These are phyloP conservation scores for Lepidonotus clava DNA, from an alignment of 2,888 invertebrate genomes.

Conservation along the genomic window DNA sequence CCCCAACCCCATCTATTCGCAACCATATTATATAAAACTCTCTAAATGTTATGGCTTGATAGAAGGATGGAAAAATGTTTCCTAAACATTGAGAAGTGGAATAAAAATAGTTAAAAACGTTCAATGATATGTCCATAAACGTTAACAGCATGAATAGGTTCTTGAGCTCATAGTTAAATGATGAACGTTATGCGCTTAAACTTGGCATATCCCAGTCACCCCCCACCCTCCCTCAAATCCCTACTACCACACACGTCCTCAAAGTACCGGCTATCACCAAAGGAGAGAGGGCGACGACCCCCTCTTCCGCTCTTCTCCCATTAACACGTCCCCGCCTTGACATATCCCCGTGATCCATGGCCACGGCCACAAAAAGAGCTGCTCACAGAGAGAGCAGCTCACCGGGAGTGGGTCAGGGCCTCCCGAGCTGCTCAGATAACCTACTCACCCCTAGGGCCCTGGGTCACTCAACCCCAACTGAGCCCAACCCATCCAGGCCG, in stretches of 20 bases:
- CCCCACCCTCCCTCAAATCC: no score
- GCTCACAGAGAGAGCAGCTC: not conserved
- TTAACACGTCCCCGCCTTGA: not conserved
- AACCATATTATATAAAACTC: no score
- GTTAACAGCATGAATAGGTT: not conserved
- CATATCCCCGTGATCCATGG: slow-evolving; percentile 15
- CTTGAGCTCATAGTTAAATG: not conserved
- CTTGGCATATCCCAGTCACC: no score
- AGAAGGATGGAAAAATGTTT: no score
- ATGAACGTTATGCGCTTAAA: not conserved
- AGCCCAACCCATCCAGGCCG: not conserved
- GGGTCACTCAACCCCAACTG: not conserved
- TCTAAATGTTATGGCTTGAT: no score
- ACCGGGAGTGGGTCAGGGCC: not conserved
- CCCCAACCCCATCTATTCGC: no score
- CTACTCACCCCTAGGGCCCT: not conserved
- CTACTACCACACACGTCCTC: no score
- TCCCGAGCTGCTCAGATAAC: slow-evolving; percentile 8
- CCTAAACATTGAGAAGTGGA: no score
- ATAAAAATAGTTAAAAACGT: no score
- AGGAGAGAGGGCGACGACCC: not conserved
- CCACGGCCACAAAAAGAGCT: not conserved
- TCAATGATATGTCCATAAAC: no score
- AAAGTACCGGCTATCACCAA: not conserved
- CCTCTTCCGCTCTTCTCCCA: not conserved